phyloP scores from a whole-genome alignment of 2,888 invertebrate genomes.

The Erebia epiphron region DNA sequence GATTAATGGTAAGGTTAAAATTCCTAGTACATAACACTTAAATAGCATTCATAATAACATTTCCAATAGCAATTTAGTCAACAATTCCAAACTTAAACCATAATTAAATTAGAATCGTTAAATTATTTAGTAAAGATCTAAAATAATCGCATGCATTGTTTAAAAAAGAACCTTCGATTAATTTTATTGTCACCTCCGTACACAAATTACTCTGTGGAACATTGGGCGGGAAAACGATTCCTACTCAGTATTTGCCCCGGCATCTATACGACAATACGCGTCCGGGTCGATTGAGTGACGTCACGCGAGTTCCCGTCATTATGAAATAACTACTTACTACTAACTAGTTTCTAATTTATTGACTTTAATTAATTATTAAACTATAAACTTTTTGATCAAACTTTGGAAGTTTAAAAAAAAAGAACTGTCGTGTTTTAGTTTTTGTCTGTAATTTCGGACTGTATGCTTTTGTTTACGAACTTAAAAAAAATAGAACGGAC shows the following conservation, averaged over 20 bases:
- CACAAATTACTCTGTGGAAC: conserved; percentile 53
- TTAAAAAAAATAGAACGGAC: background rate
- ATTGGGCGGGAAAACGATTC: conserved; percentile 65
- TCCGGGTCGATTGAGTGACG: conserved; percentile 34
- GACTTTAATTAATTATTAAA: background rate
- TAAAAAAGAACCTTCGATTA: conserved; percentile 15
- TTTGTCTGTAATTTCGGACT: background rate
- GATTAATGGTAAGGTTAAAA: too few relatives aligned
- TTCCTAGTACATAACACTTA: too few relatives aligned
- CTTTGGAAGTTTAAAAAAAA: conserved; percentile 7
- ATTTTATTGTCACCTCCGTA: conserved; percentile 27
- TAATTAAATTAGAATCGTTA: too few relatives aligned
- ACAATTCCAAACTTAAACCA: too few relatives aligned
- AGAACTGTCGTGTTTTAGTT: background rate
- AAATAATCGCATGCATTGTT: background rate
- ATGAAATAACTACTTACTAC: conserved; percentile 29
- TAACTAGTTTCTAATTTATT: conserved; percentile 27
- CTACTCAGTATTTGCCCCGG: conserved; percentile 62
- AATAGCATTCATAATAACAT: too few relatives aligned
- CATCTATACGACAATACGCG: conserved; percentile 53
- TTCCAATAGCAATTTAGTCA: too few relatives aligned
- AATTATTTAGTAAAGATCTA: too few relatives aligned
- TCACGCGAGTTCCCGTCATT: conserved; percentile 20
- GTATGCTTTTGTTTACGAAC: background rate
- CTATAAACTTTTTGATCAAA: background rate